Evolutionary conservation across 2,113 vertebrate genomes (phyloP).

Genomic region (Silurus asotus): DNA sequence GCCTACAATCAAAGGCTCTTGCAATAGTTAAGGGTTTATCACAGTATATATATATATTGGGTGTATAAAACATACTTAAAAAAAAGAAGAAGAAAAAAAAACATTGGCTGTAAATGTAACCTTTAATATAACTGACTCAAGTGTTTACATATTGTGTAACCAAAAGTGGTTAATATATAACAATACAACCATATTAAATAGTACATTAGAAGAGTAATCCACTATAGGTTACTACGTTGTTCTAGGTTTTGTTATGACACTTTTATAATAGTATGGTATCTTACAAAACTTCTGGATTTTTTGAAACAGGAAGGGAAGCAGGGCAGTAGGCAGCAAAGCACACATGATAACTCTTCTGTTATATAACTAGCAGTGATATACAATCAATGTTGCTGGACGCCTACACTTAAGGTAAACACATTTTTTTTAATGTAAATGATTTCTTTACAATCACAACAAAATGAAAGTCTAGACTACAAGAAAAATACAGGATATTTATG

Average conservation of each 20-base stretch:
- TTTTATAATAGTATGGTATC: neutral
- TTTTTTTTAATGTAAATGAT: neutral
- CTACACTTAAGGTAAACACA: neutral
- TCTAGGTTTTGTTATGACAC: neutral
- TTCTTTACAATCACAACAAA: neutral
- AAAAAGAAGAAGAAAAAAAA: neutral
- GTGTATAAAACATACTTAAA: neutral
- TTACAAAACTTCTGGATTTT: neutral
- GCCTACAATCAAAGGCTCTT: neutral
- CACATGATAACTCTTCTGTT: neutral
- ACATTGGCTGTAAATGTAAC: neutral
- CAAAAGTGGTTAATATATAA: neutral
- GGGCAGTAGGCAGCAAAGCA: neutral
- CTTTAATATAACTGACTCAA: neutral
- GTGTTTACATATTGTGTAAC: neutral
- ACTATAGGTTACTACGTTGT: neutral
- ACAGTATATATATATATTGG: neutral
- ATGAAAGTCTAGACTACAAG: neutral
- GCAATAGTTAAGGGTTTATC: neutral
- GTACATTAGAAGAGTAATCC: neutral
- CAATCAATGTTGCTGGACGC: too few species aligned
- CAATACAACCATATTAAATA: neutral
- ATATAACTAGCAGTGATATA: slow-evolving; percentile 7
- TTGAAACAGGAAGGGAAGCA: slow-evolving; percentile 4
- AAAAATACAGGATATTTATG: neutral